Evolutionary conservation across 2,888 invertebrate species (phyloP), one percentile per base, ranked within the genome.

Genomic region (Dasysyrphus albostriatus): DNA sequence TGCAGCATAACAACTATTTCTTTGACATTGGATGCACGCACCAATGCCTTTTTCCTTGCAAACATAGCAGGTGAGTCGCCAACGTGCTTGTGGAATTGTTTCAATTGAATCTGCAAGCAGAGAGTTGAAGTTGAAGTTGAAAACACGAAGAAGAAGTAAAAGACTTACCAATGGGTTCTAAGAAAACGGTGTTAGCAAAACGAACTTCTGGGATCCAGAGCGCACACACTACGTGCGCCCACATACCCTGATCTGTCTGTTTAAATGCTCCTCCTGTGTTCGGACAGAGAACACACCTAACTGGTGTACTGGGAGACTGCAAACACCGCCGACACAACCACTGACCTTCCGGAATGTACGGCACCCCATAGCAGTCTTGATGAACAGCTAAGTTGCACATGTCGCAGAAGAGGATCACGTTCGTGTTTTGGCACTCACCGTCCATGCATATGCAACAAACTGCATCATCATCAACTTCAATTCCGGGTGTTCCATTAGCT

Each of bases 311-410:
- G 0, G 99, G 99, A 4, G 98, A 98, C 91, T 99, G 98, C 12
- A 99, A 94, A 92, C 99, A 99, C 83, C 98, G 94, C 61, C 99
- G 94, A 92, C 99, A 99, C 39, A 99, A 93, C 99, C 99, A 99
- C 92, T 99, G 98, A 0, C 99, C 98, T 91, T 98, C 98, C 0
- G 98, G 98, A 90, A 98, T 98, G 92, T 98, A 98, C 7, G 98
- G 98, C 6, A 95, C 92, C 9, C 99, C 99, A 93, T 99, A 99
- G 91, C 99, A 99, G 92, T 99, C 98, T 93, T 99, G 99, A 93
- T 99, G 99, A 14, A 99, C 99, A 34, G 99, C 98, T 88, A 99
- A 94, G 93, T 99, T 99, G 93, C 99, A 99, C 98, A 99, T 98
- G 93, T 99, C 99, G 93, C 99, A 99, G 93, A 99, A 99, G 69